These are phyloP conservation scores for Hippocampus barbouri DNA, from an alignment of 2,113 vertebrate species.

Conservation along the genomic window DNA sequence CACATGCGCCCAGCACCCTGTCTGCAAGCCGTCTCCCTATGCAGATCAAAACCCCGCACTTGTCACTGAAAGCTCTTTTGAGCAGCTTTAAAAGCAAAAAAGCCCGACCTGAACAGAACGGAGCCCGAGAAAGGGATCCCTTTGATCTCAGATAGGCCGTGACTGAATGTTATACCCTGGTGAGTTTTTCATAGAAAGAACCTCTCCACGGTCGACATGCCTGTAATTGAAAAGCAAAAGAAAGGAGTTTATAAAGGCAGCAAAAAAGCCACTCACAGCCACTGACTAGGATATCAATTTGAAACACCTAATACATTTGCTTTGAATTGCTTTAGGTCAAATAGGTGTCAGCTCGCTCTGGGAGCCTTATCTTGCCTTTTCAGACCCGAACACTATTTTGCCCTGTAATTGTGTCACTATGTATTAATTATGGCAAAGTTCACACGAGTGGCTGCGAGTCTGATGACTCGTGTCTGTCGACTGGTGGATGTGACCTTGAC, in stretches of 20 bases:
- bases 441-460: neutral
- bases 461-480: neutral
- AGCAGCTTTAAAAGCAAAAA: conserved; percentile 31
- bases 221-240: conserved; percentile 24
- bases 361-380: neutral
- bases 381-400: neutral
- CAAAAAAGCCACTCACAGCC: conserved; percentile 1
- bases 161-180: conserved; percentile 28
- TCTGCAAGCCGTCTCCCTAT: conserved; percentile 52
- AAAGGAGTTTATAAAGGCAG: neutral
- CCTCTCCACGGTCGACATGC: conserved; percentile 5
- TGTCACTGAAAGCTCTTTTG: conserved; percentile 40
- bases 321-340: conserved; percentile 3
- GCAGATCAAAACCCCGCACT: conserved; percentile 53
- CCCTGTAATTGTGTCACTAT: neutral
- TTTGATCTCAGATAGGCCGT: conserved; percentile 45
- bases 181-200: conserved; percentile 34
- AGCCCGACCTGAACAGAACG: conserved; percentile 23
- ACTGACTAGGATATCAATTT: conserved; percentile 7
- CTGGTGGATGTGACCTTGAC: neutral
- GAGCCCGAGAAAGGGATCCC: conserved; percentile 43
- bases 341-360: conserved; percentile 5
- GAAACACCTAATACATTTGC: neutral
- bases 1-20: conserved; percentile 48
- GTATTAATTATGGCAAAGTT: neutral